A percentile compares a stretch with the other conserved stretches of the same genome.
Conservation (phyloP, 2,113 vertebrate genomes). For the Chionis minor region DNA sequence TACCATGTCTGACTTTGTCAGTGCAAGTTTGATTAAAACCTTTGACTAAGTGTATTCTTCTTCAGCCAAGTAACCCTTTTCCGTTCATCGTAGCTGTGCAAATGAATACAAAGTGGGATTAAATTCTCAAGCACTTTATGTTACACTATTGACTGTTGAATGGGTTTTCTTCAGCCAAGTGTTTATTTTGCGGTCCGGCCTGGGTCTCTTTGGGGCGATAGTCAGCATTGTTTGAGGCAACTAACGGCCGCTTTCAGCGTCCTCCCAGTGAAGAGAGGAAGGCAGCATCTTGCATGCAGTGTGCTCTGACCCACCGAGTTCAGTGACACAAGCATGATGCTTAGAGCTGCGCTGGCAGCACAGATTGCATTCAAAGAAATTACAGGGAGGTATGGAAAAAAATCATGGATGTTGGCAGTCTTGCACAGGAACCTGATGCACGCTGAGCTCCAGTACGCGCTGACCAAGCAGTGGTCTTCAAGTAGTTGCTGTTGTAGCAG, state of each 20-base stretch:
- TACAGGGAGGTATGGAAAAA: background rate
- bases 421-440: background rate
- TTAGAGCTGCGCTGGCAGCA: background rate
- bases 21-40: background rate
- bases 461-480: background rate
- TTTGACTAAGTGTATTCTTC: background rate
- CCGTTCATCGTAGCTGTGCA: background rate
- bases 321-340: background rate
- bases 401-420: background rate
- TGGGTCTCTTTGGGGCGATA: background rate
- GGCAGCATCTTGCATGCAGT: background rate
- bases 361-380: background rate
- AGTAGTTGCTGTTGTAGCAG: background rate
- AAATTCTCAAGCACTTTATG: background rate
- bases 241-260: background rate
- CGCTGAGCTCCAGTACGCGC: accelerated
- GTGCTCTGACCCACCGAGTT: background rate
- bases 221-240: background rate
- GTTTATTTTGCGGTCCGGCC: background rate
- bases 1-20: background rate
- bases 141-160: background rate
- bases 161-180: background rate
- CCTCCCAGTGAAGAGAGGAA: background rate
- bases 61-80: background rate
- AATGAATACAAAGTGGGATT: background rate